A percentile compares a stretch with the other conserved stretches of the same genome.
phyloP scores from a whole-genome alignment of 2,888 invertebrate genomes.

The Suillia variegata region DNA sequence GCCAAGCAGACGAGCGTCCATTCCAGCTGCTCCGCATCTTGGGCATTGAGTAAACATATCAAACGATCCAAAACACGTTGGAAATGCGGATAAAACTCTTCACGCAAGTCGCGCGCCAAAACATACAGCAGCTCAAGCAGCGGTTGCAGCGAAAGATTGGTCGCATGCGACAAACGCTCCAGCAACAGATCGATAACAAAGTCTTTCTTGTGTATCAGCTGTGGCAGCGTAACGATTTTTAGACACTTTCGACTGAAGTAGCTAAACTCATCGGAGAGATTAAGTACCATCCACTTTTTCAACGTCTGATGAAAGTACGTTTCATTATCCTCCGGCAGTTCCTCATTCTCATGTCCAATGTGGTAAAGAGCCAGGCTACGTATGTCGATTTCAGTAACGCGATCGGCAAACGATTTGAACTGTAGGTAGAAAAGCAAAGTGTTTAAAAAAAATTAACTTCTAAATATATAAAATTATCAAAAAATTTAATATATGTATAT shows the following conservation, averaged over 20 bases:
- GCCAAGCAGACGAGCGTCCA: constrained; percentile 86
- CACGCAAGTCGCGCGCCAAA: constrained; percentile 83
- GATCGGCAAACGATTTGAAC: constrained; percentile 88
- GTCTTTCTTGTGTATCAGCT: constrained; percentile 81
- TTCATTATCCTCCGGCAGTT: constrained; percentile 69
- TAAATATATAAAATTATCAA: constrained; percentile 8
- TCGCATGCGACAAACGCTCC: constrained; percentile 74
- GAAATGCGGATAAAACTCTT: constrained; percentile 89
- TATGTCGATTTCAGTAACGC: constrained; percentile 83
- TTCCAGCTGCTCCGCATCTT: constrained; percentile 84
- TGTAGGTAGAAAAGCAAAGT: constrained; percentile 62
- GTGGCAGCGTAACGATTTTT: constrained; percentile 80
- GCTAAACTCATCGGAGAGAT: constrained; percentile 82
- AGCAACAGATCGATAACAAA: constrained; percentile 74
- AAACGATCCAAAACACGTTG: constrained; percentile 75
- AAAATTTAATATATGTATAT: not conserved
- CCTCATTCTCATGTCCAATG: constrained; percentile 77
- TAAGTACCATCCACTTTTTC: constrained; percentile 88
- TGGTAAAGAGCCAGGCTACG: constrained; percentile 81
- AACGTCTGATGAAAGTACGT: constrained; percentile 83
- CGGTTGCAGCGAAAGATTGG: constrained; percentile 78
- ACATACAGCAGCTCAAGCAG: constrained; percentile 84
- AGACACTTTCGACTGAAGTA: constrained; percentile 77
- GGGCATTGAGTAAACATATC: constrained; percentile 72
- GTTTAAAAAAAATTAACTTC: constrained; percentile 11